Evolutionary conservation across 2,888 invertebrate species (phyloP).

Genomic region (Octonoba sinensis): DNA sequence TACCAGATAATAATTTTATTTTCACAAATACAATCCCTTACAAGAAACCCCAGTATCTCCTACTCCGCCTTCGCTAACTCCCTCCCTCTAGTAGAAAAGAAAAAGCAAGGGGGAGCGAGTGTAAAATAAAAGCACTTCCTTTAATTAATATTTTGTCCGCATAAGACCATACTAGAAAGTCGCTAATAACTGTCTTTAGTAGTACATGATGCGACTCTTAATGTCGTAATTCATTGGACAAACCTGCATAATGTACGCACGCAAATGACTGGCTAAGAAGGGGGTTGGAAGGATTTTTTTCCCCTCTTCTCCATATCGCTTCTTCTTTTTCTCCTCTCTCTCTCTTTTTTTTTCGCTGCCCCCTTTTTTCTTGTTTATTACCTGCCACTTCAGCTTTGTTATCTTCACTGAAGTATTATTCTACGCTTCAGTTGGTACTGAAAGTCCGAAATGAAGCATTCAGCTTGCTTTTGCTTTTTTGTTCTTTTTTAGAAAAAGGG

Average conservation of each 20-base stretch:
- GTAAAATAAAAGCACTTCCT: constrained; percentile 8
- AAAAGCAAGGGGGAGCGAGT: not conserved
- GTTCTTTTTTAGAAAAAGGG: not conserved
- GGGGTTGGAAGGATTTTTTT: constrained; percentile 9
- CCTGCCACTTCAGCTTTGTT: not conserved
- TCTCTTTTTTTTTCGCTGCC: too few species aligned
- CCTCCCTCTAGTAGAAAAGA: not conserved
- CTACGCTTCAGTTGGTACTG: not conserved
- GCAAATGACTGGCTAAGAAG: constrained; percentile 20
- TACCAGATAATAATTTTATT: too few species aligned
- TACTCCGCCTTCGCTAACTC: constrained; percentile 56
- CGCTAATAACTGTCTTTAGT: constrained; percentile 61
- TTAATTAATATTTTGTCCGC: constrained; percentile 61
- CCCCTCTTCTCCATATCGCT: not conserved
- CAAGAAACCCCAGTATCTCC: constrained; percentile 32
- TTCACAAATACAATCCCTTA: too few species aligned
- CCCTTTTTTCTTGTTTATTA: constrained; percentile 28
- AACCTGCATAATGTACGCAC: constrained; percentile 36
- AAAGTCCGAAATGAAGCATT: not conserved
- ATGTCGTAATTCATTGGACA: constrained; percentile 30
- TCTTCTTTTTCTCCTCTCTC: not conserved
- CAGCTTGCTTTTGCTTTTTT: not conserved
- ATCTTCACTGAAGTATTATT: too few species aligned
- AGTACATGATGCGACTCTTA: constrained; percentile 54
- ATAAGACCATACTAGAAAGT: constrained; percentile 37